Conservation (phyloP, 1,140 invertebrate genomes). For the Hyles euphorbiae region DNA sequence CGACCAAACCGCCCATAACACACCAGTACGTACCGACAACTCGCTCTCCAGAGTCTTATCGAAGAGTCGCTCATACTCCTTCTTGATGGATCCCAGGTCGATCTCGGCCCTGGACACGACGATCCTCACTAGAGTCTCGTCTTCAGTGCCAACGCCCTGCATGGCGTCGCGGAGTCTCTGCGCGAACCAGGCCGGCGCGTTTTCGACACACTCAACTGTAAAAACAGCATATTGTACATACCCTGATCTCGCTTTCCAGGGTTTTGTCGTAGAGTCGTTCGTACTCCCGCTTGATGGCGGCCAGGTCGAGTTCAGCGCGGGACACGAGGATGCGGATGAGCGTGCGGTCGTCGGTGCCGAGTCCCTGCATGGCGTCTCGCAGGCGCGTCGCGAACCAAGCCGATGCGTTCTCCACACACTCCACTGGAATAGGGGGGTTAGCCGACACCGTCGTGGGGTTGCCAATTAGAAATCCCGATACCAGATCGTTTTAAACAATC, state of each 20-base stretch:
- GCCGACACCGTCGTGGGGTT: too few relatives aligned
- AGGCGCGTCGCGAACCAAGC: conserved; percentile 85
- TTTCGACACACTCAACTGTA: conserved; percentile 83
- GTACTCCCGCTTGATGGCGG: conserved; percentile 82
- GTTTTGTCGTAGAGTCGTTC: conserved; percentile 83
- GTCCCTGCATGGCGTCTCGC: conserved; percentile 83
- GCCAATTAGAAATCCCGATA: too few relatives aligned
- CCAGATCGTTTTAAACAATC: too few relatives aligned
- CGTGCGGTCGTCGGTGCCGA: conserved; percentile 83
- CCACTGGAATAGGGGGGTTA: conserved; percentile 72
- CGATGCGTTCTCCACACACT: conserved; percentile 81
- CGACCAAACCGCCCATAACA: conserved; percentile 4
- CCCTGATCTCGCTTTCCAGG: conserved; percentile 79
- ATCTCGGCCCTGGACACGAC: conserved; percentile 84
- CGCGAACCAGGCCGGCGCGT: conserved; percentile 84
- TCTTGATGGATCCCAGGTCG: conserved; percentile 82
- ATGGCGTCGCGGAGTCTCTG: conserved; percentile 81
- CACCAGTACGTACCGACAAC: conserved; percentile 74
- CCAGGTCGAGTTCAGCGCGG: conserved; percentile 84
- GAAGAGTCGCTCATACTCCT: conserved; percentile 81
- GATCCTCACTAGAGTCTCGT: conserved; percentile 81
- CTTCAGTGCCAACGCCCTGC: conserved; percentile 83
- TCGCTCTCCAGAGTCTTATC: conserved; percentile 82
- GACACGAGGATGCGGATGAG: conserved; percentile 85
- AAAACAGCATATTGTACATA: conserved; percentile 55